phyloP scores from a whole-genome alignment of 2,888 invertebrate genomes.

The Cephus pulcher region DNA sequence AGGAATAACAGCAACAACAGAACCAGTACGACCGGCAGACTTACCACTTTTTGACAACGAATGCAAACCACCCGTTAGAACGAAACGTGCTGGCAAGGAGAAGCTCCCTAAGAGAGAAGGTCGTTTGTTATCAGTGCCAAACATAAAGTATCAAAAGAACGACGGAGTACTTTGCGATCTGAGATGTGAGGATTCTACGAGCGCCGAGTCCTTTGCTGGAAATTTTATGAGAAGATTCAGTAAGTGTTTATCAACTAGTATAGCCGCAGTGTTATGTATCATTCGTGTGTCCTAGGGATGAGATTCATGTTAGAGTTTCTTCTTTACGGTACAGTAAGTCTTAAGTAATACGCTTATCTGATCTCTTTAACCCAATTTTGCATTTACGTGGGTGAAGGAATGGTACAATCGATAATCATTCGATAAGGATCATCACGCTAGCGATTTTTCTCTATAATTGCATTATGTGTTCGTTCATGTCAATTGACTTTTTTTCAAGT shows the following conservation, averaged over 20 bases:
- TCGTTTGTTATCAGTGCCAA: slow-evolving; percentile 81
- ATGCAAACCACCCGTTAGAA: slow-evolving; percentile 70
- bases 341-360: background rate
- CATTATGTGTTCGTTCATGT: background rate
- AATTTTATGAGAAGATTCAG: slow-evolving; percentile 87
- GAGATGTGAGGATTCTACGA: slow-evolving; percentile 65
- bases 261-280: slow-evolving; percentile 44
- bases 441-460: background rate
- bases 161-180: slow-evolving; percentile 68
- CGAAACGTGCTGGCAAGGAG: slow-evolving; percentile 69
- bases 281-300: slow-evolving; percentile 37
- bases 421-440: background rate
- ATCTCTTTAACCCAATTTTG: background rate
- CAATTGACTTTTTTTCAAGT: background rate
- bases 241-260: slow-evolving; percentile 74
- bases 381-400: slow-evolving; percentile 1
- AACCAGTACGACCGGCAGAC: slow-evolving; percentile 71
- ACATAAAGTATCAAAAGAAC: slow-evolving; percentile 75
- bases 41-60: slow-evolving; percentile 71
- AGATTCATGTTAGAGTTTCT: slow-evolving; percentile 33
- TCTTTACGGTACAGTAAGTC: slow-evolving; percentile 11
- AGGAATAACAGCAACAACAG: slow-evolving; percentile 10
- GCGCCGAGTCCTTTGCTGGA: slow-evolving; percentile 73
- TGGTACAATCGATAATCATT: background rate
- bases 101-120: slow-evolving; percentile 72